Percentiles rank a stretch among this genome's conserved stretches.
Evolutionary conservation across 2,113 vertebrate genomes (phyloP).

Genomic region (Pterocles orientalis): DNA sequence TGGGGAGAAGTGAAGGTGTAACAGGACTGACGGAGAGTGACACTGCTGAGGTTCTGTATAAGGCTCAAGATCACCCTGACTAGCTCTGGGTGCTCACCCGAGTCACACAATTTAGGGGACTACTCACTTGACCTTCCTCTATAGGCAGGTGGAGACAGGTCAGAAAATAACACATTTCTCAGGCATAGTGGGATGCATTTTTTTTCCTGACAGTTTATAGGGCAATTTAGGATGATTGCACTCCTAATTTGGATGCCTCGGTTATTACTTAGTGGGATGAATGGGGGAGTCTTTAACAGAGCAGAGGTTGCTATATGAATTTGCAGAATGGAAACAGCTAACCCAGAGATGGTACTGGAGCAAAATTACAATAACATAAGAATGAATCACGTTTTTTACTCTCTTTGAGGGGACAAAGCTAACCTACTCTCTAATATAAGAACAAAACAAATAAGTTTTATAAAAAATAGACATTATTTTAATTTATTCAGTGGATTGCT

Average conservation of each 20-base stretch:
- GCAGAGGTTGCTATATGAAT: neutral
- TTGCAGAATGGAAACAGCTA: neutral
- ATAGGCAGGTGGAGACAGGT: neutral
- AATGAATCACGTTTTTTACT: neutral
- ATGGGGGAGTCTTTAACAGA: neutral
- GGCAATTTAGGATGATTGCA: neutral
- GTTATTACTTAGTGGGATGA: neutral
- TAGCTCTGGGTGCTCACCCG: neutral
- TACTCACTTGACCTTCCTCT: neutral
- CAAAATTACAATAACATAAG: neutral
- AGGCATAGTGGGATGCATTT: accelerated
- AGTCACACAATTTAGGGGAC: neutral
- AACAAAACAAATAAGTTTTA: accelerated
- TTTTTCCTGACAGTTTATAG: neutral
- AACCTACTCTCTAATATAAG: neutral
- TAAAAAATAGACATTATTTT: neutral
- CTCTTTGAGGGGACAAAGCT: neutral
- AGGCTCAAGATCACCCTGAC: neutral
- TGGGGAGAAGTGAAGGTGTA: accelerated
- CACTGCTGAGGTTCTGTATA: neutral
- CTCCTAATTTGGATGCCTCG: neutral
- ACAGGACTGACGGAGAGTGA: neutral
- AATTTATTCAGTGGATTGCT: neutral
- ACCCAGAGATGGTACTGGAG: neutral
- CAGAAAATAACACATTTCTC: neutral